Evolutionary conservation across 2,113 vertebrate species (phyloP).

Genomic region (Austrofundulus limnaeus): DNA sequence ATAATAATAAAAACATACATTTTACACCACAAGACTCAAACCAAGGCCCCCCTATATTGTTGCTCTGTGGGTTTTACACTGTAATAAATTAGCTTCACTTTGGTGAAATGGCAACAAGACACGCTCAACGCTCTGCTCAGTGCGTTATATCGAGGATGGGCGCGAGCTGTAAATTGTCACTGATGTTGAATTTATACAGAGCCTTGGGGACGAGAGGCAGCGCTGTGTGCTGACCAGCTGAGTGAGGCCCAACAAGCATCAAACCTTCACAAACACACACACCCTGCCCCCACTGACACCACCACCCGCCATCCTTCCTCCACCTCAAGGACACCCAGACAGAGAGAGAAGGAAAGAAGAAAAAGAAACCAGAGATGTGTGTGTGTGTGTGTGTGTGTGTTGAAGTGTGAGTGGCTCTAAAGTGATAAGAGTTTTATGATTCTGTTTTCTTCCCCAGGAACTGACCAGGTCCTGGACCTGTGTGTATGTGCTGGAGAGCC

Average conservation of each 20-base stretch:
- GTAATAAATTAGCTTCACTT: constrained; percentile 76
- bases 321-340: constrained; percentile 74
- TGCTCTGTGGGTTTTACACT: constrained; percentile 65
- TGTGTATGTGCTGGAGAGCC: constrained; percentile 34
- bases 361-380: constrained; percentile 19
- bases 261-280: constrained; percentile 34
- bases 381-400: constrained; percentile 27
- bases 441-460: constrained; percentile 63
- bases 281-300: constrained; percentile 43
- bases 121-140: constrained; percentile 55
- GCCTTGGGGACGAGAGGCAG: constrained; percentile 66
- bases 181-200: constrained; percentile 73
- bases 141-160: constrained; percentile 65
- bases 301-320: constrained; percentile 52
- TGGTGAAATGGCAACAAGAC: constrained; percentile 65
- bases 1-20: constrained; percentile 37
- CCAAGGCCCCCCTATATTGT: constrained; percentile 57
- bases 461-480: constrained; percentile 53
- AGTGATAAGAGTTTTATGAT: constrained; percentile 72
- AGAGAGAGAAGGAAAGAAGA: constrained; percentile 19
- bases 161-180: constrained; percentile 76
- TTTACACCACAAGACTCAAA: constrained; percentile 46
- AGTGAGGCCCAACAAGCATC: constrained; percentile 71
- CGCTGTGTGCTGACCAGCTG: constrained; percentile 58
- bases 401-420: constrained; percentile 52